A percentile compares a stretch with the other conserved stretches of the same genome.
Evolutionary conservation across 2,888 invertebrate genomes (phyloP).

Genomic region (Aromia moschata): DNA sequence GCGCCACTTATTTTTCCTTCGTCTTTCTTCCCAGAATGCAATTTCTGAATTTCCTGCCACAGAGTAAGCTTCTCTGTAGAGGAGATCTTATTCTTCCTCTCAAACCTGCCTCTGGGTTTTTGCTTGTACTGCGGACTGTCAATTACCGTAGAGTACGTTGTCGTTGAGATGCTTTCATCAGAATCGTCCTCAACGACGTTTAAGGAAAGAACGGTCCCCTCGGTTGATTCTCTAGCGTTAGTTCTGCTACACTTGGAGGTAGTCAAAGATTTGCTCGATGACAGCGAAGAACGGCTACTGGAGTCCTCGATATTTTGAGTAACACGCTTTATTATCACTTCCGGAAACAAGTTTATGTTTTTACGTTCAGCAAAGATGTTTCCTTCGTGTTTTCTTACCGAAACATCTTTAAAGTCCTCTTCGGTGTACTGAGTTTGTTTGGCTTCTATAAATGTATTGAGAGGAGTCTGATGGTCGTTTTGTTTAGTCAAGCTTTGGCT

Average conservation of each 20-base stretch:
- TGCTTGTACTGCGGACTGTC: constrained; percentile 2
- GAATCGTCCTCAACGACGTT: constrained; percentile 25
- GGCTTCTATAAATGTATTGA: constrained; percentile 27
- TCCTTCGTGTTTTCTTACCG: neutral
- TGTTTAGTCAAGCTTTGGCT: neutral
- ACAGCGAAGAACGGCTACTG: constrained; percentile 1
- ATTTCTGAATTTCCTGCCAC: constrained; percentile 8
- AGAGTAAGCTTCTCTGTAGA: constrained; percentile 4
- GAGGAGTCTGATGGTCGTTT: neutral
- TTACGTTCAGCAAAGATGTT: neutral
- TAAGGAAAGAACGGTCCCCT: neutral
- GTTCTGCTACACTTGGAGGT: neutral
- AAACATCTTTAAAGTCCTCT: constrained; percentile 9
- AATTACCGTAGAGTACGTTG: constrained; percentile 24
- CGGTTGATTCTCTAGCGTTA: neutral
- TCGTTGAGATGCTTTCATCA: constrained; percentile 13
- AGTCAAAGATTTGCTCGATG: constrained; percentile 2
- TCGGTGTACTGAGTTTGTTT: constrained; percentile 32
- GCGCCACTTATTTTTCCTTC: neutral
- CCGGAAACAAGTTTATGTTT: constrained; percentile 28
- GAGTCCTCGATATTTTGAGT: neutral
- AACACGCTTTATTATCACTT: constrained; percentile 28
- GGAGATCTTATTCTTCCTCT: neutral
- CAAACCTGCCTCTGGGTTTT: neutral
- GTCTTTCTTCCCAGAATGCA: neutral